These are phyloP conservation scores for Syngnathus floridae DNA, from an alignment of 2,113 vertebrate species.

Conservation along the genomic window DNA sequence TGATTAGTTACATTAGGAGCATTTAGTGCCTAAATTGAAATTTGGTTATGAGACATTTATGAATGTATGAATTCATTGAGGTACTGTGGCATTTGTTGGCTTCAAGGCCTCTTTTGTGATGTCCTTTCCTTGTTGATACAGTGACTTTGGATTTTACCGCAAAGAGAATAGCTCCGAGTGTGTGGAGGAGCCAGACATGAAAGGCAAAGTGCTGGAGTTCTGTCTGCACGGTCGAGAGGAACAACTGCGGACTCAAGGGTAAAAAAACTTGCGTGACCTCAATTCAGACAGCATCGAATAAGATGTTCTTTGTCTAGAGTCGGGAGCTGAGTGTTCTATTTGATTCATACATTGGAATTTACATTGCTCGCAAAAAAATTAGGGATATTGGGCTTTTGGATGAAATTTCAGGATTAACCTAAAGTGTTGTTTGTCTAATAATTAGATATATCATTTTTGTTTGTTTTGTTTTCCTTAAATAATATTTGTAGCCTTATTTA, in stretches of 20 bases:
- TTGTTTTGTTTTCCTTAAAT: no score
- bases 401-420: not conserved
- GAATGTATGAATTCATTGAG: no score
- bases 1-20: not conserved
- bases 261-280: not conserved
- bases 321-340: not conserved
- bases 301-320: not conserved
- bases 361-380: not conserved
- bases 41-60: not conserved
- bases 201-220: slow-evolving; percentile 82
- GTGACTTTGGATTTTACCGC: slow-evolving; percentile 92
- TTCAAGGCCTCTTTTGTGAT: not conserved
- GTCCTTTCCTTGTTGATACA: slow-evolving; percentile 31
- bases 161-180: slow-evolving; percentile 82
- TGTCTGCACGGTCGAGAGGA: slow-evolving; percentile 83
- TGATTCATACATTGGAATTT: not conserved
- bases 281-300: not conserved
- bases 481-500: no score
- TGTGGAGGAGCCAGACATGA: slow-evolving; percentile 82
- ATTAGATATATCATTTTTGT: not conserved
- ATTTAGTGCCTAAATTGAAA: not conserved
- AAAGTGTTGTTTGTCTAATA: not conserved
- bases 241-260: slow-evolving; percentile 84
- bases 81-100: not conserved
- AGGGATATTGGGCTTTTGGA: no score